phyloP scores from a whole-genome alignment of 2,797 vertebrate genomes.

The Coracias cyanogaster region DNA sequence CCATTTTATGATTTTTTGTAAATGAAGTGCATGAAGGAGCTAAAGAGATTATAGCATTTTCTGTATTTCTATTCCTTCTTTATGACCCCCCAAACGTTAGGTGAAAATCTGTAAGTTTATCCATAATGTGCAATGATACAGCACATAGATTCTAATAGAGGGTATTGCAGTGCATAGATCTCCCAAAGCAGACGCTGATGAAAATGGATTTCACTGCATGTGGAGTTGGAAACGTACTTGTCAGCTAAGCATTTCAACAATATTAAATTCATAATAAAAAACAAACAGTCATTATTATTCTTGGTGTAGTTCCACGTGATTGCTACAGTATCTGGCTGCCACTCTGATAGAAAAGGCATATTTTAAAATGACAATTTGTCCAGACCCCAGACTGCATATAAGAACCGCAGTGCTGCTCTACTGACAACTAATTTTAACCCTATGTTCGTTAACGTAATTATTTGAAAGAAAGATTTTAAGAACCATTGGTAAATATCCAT shows the following conservation, averaged over 20 bases:
- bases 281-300: slow-evolving; percentile 27
- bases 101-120: slow-evolving; percentile 74
- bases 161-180: slow-evolving; percentile 56
- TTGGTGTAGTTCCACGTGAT: neutral
- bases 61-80: slow-evolving; percentile 73
- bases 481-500: neutral
- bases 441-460: neutral
- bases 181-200: slow-evolving; percentile 70
- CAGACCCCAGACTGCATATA: neutral
- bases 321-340: neutral
- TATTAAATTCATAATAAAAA: slow-evolving; percentile 67
- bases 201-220: slow-evolving; percentile 61
- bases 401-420: neutral
- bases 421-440: neutral
- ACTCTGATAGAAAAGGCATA: neutral
- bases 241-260: slow-evolving; percentile 55
- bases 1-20: slow-evolving; percentile 76
- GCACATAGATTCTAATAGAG: slow-evolving; percentile 76
- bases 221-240: slow-evolving; percentile 51
- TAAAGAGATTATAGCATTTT: slow-evolving; percentile 70
- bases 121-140: slow-evolving; percentile 77
- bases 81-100: slow-evolving; percentile 68
- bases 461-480: neutral
- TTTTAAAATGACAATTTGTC: slow-evolving; percentile 22
- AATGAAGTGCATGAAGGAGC: slow-evolving; percentile 76